Evolutionary conservation across 2,797 vertebrate genomes (phyloP), one percentile per base, ranked within the genome.

Genomic region (Hozukius guyotensis): DNA sequence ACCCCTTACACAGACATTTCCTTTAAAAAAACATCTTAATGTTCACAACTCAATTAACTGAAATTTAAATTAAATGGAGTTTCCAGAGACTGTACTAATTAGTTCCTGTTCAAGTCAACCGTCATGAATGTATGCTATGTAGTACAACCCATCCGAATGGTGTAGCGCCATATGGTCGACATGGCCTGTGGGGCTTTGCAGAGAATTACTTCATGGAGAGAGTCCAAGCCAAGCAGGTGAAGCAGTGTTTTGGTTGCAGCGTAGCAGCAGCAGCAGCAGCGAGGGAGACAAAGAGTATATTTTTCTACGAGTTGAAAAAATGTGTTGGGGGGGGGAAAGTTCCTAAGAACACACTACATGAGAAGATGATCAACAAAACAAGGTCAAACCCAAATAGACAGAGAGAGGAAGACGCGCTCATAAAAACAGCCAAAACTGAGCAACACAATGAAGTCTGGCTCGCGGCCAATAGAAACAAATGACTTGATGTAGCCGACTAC

Each of bases 91-190:
- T 42, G 89, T 31, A 31, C 87, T 93, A 93, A 93, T 93, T 92
- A 90, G 88, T 79, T 91, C 81, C 87, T 79, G 84, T 78, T 90
- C 74, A 56, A 92, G 88, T 90, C 92, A 81, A 81, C 61, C 60
- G 38, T 84, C 77, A 78, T 85, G 77, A 88, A 89, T 81, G 82
- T 82, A 80, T 31, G 73, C 78, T 66, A 74, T 90, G 92, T 92
- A 85, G 86, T 87, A 92, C 91, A 92, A 92, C 83, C 80, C 72
- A 81, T 78, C 80, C 78, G 81, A 87, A 81, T 84, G 67, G 69
- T 87, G 83, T 80, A 83, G 88, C 53, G 32, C 93, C 93, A 94
- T 94, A 93, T 93, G 94, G 91, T 90, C 79, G 32, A 83, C 84
- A 64, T 89, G 91, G 93, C 93, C 93, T 89, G 38, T 89, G 46